These are phyloP conservation scores for Bradysia coprophila DNA, from an alignment of 1,140 invertebrate species.

Conservation along the genomic window DNA sequence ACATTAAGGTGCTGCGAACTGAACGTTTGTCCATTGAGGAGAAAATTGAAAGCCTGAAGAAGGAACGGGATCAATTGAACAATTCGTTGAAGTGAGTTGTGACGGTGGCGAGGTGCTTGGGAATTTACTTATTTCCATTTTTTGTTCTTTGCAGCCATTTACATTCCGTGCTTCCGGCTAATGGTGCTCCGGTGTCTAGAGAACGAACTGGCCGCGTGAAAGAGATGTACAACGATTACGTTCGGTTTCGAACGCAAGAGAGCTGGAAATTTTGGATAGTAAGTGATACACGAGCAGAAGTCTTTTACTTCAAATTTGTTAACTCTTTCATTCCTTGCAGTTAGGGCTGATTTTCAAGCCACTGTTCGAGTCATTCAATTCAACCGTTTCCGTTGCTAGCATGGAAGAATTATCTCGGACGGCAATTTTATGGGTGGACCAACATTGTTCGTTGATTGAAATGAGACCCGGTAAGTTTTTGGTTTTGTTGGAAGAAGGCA, in stretches of 20 bases:
- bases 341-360: constrained; percentile 82
- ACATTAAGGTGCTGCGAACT: constrained; percentile 73
- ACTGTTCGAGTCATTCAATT: constrained; percentile 74
- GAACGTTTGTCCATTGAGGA: constrained; percentile 76
- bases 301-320: too few species aligned
- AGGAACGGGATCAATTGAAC: constrained; percentile 81
- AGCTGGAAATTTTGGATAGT: constrained; percentile 99
- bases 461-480: constrained; percentile 63
- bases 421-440: constrained; percentile 84
- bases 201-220: constrained; percentile 81
- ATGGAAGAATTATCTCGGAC: constrained; percentile 83
- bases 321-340: too few species aligned
- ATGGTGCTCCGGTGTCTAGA: constrained; percentile 80
- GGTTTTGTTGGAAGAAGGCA: too few species aligned
- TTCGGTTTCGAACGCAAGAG: constrained; percentile 61
- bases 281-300: constrained; percentile 20
- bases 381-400: constrained; percentile 76
- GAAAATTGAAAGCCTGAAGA: constrained; percentile 69
- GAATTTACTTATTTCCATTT: neutral
- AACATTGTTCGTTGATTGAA: constrained; percentile 84
- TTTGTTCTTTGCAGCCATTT: constrained; percentile 45
- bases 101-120: neutral
- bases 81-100: constrained; percentile 60
- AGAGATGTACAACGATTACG: constrained; percentile 89
- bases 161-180: constrained; percentile 86